Evolutionary conservation across 2,888 invertebrate genomes (phyloP).

Genomic region (Apodemia zela): DNA sequence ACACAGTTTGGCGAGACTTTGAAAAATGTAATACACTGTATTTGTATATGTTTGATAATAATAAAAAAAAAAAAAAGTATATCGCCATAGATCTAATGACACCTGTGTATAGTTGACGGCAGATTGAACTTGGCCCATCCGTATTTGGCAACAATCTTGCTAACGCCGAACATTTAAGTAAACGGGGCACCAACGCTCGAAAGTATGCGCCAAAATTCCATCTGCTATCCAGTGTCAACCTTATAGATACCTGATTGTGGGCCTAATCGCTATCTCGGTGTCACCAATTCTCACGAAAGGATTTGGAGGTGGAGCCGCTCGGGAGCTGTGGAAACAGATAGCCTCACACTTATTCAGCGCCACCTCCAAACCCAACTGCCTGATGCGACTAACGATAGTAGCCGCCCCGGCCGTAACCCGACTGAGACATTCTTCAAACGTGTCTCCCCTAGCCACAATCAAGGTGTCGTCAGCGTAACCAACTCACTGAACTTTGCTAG

Average conservation of each 20-base stretch:
- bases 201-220: neutral
- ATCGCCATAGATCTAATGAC: slow-evolving; percentile 5
- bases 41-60: no score
- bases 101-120: neutral
- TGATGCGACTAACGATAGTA: slow-evolving; percentile 8
- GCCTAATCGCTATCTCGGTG: neutral
- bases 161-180: neutral
- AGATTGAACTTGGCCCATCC: neutral
- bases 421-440: slow-evolving; percentile 12
- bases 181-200: neutral
- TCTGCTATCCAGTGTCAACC: neutral
- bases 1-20: no score
- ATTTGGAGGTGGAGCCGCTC: neutral
- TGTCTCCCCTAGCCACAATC: neutral
- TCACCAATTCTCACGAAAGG: neutral
- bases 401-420: slow-evolving; percentile 19
- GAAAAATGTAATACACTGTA: no score
- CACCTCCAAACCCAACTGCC: neutral
- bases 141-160: neutral
- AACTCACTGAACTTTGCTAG: slow-evolving; percentile 4
- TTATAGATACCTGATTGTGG: neutral
- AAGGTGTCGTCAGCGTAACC: slow-evolving; percentile 14
- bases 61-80: no score
- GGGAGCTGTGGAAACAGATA: neutral
- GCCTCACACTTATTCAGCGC: slow-evolving; percentile 4